Conservation (phyloP, 2,888 invertebrate genomes). For the Molorchus minor region DNA sequence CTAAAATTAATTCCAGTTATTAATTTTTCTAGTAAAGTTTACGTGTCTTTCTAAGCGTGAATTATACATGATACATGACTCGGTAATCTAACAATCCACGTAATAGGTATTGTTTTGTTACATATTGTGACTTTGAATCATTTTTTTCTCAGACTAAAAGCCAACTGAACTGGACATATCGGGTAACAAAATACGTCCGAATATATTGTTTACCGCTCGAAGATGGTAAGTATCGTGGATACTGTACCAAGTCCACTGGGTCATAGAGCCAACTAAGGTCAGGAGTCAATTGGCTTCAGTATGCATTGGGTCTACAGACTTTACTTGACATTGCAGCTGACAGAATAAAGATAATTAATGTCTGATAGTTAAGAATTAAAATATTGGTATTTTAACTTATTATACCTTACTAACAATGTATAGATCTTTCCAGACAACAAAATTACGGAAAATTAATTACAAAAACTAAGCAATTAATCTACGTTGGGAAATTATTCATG, state of each 20-base stretch:
- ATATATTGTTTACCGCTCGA: constrained; percentile 3
- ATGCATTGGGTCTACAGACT: constrained; percentile 35
- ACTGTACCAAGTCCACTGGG: constrained; percentile 36
- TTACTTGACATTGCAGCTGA: constrained; percentile 38
- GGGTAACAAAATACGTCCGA: constrained; percentile 15
- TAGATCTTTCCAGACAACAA: no score
- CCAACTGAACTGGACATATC: constrained; percentile 2
- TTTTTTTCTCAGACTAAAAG: neutral
- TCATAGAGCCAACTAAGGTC: constrained; percentile 43
- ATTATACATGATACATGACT: no score
- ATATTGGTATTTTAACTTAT: no score
- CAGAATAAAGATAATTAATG: constrained; percentile 14
- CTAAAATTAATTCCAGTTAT: no score
- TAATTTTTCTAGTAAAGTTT: no score
- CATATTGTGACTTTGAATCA: no score
- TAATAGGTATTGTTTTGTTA: no score
- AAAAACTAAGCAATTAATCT: neutral
- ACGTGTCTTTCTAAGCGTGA: no score
- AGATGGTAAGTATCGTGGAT: constrained; percentile 16
- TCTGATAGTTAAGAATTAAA: neutral
- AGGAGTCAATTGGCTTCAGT: constrained; percentile 45
- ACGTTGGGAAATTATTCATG: no score
- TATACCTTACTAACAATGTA: no score
- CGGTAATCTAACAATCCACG: no score
- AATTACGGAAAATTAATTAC: no score